Base-by-base conservation (phyloP, 2,888 invertebrate species). In the Euproctis similis region DNA sequence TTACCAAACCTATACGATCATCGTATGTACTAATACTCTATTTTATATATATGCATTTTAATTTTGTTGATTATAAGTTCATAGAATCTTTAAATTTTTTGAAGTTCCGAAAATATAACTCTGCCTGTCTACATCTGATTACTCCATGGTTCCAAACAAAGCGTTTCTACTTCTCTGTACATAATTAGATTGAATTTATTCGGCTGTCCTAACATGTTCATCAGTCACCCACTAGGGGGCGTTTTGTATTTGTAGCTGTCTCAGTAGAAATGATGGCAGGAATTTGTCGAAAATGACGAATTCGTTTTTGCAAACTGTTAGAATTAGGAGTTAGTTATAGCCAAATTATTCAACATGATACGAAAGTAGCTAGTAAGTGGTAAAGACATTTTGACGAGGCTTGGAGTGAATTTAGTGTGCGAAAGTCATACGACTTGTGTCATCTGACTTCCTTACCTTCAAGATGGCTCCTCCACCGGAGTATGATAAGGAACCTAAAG, bases 381-480 rank as follows among this genome's bases (percentile, higher is more conserved):
- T 58, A 59, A 49, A 55, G 53, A 58, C 54, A 49, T 59, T 60
- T 58, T 43, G 48, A 56, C 61, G 59, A 59, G 63, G 61, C 58
- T 60, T 57, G 58, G 57, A 67, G 78, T 77, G 70, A 59, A 64
- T 68, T 71, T 45, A 62, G 76, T 71, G 80, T 72, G 66, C 55
- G 68, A 74, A 74, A 81, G 80, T 84, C 84, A 74, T 77, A 80
- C 73, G 80, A 85, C 82, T 78, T 81, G 82, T 84, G 85, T 85
- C 84, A 84, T 85, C 84, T 85, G 85, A 82, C 81, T 85, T 71
- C 71, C 77, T 78, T 82, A 80, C 84, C 80, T 80, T 77, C 86
- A 89, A 89, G 86, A 91, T 91, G 91, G 90, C 90, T 87, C 90
- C 91, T 86, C 89, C 90, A 78, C 91, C 91, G 80, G 89, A 90